Conservation (phyloP, 2,888 invertebrate genomes). For the Exocentrus adspersus region DNA sequence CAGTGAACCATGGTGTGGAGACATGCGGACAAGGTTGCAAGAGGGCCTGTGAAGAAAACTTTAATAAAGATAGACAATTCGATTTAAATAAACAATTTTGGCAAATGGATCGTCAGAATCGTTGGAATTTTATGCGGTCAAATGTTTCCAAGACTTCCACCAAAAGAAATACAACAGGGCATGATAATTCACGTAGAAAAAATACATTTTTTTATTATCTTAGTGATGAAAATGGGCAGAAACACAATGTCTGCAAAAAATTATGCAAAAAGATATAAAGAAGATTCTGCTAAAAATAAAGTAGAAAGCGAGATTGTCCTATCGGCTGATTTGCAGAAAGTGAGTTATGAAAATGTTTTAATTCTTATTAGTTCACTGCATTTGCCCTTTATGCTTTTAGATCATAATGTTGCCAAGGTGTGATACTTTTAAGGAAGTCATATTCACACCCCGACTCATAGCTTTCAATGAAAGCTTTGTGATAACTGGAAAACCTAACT, state of each 20-base stretch:
- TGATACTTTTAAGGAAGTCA: neutral
- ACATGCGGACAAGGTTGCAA: neutral
- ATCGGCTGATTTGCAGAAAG: slow-evolving; percentile 1
- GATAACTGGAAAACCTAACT: neutral
- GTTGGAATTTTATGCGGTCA: neutral
- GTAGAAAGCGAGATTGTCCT: neutral
- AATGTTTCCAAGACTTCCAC: neutral
- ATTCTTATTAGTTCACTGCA: neutral
- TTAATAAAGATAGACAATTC: neutral
- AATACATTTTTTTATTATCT: neutral
- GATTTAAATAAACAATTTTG: slow-evolving; percentile 2
- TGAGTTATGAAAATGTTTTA: neutral
- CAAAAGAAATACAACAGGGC: slow-evolving; percentile 6
- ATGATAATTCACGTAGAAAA: neutral
- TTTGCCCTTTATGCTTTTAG: neutral
- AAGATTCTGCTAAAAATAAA: neutral
- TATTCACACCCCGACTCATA: neutral
- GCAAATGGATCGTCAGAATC: neutral
- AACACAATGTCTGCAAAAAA: neutral
- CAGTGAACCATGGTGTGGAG: neutral
- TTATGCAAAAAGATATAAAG: neutral
- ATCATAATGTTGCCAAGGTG: neutral
- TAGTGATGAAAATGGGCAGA: neutral
- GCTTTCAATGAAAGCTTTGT: neutral
- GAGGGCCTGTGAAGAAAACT: neutral